These are phyloP conservation scores for Branchinecta sandiegonensis DNA, from an alignment of 2,888 invertebrate species.

Conservation along the genomic window DNA sequence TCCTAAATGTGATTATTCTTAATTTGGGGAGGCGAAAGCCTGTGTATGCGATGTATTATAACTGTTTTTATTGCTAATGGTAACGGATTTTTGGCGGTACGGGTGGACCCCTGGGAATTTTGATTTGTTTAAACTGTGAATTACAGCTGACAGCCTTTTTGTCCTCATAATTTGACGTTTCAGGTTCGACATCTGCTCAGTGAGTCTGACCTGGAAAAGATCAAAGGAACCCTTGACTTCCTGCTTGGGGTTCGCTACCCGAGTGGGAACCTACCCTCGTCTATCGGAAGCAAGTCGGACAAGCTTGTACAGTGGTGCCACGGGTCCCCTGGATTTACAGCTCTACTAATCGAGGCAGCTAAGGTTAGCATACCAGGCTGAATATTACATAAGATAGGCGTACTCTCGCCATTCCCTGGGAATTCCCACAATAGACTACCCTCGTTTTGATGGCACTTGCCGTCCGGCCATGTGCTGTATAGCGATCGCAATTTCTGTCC, in stretches of 20 bases:
- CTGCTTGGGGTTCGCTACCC: conserved; percentile 43
- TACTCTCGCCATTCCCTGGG: background rate
- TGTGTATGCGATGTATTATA: too few relatives aligned
- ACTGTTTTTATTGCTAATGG: too few relatives aligned
- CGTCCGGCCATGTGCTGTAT: too few relatives aligned
- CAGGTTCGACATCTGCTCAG: conserved; percentile 48
- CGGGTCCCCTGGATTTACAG: conserved; percentile 66
- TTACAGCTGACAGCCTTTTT: too few relatives aligned
- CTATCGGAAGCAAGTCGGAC: conserved; percentile 51
- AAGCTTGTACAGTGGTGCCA: conserved; percentile 84
- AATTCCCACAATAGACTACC: background rate
- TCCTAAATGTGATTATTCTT: too few relatives aligned
- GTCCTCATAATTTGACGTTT: conserved; percentile 41
- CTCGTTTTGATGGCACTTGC: too few relatives aligned
- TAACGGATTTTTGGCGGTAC: too few relatives aligned
- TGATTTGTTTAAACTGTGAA: background rate
- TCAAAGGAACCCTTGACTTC: conserved; percentile 52
- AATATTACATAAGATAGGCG: background rate
- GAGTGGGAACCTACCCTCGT: conserved; percentile 62
- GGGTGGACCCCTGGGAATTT: background rate
- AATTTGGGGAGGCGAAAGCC: too few relatives aligned
- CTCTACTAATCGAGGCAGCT: conserved; percentile 17
- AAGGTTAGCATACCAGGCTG: conserved; percentile 29
- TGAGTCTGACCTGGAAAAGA: conserved; percentile 41
- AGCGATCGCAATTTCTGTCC: too few relatives aligned